Evolutionary conservation across 2,888 invertebrate species (phyloP), one percentile per base, ranked within the genome.

Genomic region (Eucriotettix oculatus): DNA sequence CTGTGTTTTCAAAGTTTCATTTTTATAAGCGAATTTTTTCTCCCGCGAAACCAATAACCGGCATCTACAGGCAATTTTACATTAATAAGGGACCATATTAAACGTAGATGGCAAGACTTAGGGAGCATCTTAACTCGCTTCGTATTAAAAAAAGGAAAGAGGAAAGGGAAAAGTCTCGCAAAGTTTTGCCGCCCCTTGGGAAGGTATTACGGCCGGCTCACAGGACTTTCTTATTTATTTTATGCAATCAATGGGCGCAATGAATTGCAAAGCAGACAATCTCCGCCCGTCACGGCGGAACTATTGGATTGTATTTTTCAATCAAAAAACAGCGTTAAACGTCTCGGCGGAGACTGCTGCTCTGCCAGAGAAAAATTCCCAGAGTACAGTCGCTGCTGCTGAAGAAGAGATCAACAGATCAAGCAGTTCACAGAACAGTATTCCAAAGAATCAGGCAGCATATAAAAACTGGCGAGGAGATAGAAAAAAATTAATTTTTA

Each of bases 211-310:
- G 29, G 29, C 29, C 29, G 29, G 29, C 29, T 29, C 29, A 29
- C 29, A 41, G 40, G 44, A 59, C 40, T 59, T 59, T 48, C 43
- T 59, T 58, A 58, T 58, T 58, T 59, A 54, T 59, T 55, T 59
- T 57, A 53, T 42, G 60, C 57, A 60, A 60, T 60, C 60, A 60
- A 60, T 57, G 60, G 42, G 56, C 41, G 60, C 60, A 60, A 60
- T 60, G 60, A 60, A 60, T 60, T 60, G 60, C 60, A 60, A 57
- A 59, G 56, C 60, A 60, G 60, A 60, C 56, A 60, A 56, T 60
- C 42, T 56, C 52, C 52, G 48, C 48, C 14, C 48, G 48, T n/a
- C 12, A 48, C 12, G 48, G 48, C 48, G 42, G 41, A 59, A 59
- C 52, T 60, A 60, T 60, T 60, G 57, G 60, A 60, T 60, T 60